Conservation (phyloP, 2,113 vertebrate genomes). For the Mandrillus leucophaeus region DNA sequence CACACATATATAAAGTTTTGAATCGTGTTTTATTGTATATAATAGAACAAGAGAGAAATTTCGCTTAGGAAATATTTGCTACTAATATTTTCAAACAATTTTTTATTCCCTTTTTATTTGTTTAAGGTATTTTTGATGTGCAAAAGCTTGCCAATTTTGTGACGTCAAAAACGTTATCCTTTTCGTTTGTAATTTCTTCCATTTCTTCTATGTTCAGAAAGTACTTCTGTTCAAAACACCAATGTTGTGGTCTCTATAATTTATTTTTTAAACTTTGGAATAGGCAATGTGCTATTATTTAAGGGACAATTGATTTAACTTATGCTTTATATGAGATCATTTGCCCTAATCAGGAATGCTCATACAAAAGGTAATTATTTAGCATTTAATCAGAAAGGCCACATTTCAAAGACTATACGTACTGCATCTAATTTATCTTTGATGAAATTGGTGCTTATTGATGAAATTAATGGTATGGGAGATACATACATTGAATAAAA, state of each 20-base stretch:
- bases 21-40: neutral
- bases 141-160: neutral
- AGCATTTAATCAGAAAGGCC: neutral
- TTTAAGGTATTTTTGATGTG: neutral
- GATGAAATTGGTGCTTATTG: neutral
- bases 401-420: neutral
- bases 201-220: conserved; percentile 25
- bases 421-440: neutral
- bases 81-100: neutral
- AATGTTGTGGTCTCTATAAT: neutral
- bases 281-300: neutral
- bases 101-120: neutral
- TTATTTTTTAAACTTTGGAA: neutral
- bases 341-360: neutral
- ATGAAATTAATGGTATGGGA: neutral
- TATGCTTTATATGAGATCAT: neutral
- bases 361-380: neutral
- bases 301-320: neutral
- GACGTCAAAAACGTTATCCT: neutral
- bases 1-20: neutral
- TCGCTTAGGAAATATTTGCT: neutral
- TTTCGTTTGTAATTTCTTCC: neutral
- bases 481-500: neutral
- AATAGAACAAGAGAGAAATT: neutral
- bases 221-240: neutral